phyloP scores from a whole-genome alignment of 2,797 vertebrate species.

The Hydrophis major region DNA sequence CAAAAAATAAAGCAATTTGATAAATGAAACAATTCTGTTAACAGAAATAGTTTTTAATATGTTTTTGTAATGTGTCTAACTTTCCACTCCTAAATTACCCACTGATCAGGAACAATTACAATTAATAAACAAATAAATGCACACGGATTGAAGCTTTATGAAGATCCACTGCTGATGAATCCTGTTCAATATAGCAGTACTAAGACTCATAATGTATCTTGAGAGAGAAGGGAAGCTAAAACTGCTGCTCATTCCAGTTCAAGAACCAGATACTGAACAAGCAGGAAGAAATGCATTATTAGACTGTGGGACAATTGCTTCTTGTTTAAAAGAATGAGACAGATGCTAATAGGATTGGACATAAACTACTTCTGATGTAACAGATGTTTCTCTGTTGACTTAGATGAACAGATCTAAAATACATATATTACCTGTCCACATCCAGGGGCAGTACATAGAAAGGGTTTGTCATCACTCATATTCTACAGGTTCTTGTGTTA shows the following conservation, averaged over 20 bases:
- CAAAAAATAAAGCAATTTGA: background rate
- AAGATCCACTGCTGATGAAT: background rate
- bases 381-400: slow-evolving; percentile 5
- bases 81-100: background rate
- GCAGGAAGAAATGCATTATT: background rate
- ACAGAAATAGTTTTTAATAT: background rate
- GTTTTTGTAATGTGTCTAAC: background rate
- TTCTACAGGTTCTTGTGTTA: slow-evolving; percentile 88
- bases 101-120: background rate
- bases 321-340: background rate
- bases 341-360: background rate
- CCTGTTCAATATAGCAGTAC: background rate
- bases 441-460: slow-evolving; percentile 98
- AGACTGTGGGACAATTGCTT: background rate
- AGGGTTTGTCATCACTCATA: slow-evolving; percentile 99
- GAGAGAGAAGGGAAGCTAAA: background rate
- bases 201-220: background rate
- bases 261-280: background rate
- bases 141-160: background rate
- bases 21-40: background rate
- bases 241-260: background rate
- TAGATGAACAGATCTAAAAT: slow-evolving; percentile 28
- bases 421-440: slow-evolving; percentile 91
- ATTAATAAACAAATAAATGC: background rate
- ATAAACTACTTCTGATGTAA: background rate